These are phyloP conservation scores for Macropis europaea DNA, from an alignment of 2,888 invertebrate species.

Conservation along the genomic window DNA sequence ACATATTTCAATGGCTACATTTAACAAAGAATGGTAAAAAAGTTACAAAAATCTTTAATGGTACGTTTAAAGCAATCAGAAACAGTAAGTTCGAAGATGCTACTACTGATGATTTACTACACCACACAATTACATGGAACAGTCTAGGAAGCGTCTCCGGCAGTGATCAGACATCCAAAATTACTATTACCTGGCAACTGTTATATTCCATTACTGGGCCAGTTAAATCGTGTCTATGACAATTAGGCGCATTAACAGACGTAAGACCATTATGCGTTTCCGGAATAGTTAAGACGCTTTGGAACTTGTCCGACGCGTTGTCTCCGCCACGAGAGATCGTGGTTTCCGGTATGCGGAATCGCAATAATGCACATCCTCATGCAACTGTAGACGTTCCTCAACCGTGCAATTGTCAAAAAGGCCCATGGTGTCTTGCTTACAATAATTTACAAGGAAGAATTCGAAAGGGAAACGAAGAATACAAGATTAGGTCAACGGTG, in stretches of 20 bases:
- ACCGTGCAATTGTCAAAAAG: not conserved
- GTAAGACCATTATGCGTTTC: not conserved
- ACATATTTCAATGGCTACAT: too few species aligned
- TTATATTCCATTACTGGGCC: not conserved
- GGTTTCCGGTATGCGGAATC: not conserved
- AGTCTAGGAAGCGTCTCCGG: constrained; percentile 14
- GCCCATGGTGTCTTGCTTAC: too few species aligned
- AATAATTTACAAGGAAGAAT: too few species aligned
- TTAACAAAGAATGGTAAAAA: too few species aligned
- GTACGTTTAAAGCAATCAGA: too few species aligned
- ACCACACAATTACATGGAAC: not conserved
- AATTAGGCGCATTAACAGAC: constrained; percentile 19
- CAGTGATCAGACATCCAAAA: constrained; percentile 2
- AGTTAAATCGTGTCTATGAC: not conserved
- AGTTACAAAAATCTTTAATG: too few species aligned
- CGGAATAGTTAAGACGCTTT: constrained; percentile 33
- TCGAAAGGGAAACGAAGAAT: too few species aligned
- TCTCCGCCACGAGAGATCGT: constrained; percentile 1
- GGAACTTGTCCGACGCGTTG: constrained; percentile 21
- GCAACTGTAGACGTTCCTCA: not conserved
- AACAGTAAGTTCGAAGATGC: too few species aligned
- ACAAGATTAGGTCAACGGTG: too few species aligned
- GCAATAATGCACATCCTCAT: not conserved
- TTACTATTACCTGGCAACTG: constrained; percentile 15
- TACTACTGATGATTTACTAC: too few species aligned